A percentile compares a stretch with the other conserved stretches of the same genome.
Evolutionary conservation across 1,140 invertebrate species (phyloP).

Genomic region (Eriocheir sinensis): DNA sequence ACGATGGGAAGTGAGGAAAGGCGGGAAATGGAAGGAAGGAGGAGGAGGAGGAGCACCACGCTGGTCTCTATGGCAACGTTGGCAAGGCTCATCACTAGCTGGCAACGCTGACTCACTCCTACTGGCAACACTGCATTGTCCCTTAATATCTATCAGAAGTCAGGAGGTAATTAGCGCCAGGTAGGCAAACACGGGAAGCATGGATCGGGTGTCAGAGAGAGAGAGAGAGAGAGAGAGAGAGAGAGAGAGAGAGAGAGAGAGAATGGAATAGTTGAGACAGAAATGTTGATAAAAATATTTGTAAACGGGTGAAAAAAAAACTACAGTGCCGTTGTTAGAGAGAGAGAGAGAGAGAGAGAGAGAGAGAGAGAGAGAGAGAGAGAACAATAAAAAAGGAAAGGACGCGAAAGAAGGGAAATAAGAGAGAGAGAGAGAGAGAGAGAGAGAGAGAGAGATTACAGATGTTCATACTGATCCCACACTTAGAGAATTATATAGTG

Average conservation of each 20-base stretch:
- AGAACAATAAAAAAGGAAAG: too few species aligned
- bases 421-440: too few species aligned
- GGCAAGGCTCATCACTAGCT: background rate
- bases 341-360: conserved; percentile 22
- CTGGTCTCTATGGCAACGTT: background rate
- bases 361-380: background rate
- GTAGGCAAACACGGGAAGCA: too few species aligned
- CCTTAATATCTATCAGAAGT: background rate
- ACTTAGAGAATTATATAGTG: too few species aligned
- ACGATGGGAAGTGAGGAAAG: background rate
- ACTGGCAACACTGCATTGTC: background rate
- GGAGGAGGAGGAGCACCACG: background rate
- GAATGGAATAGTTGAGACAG: conserved; percentile 1
- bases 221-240: background rate
- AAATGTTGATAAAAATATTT: background rate
- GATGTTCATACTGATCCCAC: too few species aligned
- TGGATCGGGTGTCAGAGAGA: background rate
- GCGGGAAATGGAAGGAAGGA: background rate
- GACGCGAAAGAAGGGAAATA: too few species aligned
- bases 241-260: conserved; percentile 33
- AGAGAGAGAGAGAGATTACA: too few species aligned
- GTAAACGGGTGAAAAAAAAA: too few species aligned
- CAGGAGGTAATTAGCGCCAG: background rate
- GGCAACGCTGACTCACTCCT: background rate
- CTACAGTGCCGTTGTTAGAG: background rate